A percentile compares a stretch with the other conserved stretches of the same genome.
Conservation (phyloP, 2,797 vertebrate genomes). For the Pogoniulus pusillus region DNA sequence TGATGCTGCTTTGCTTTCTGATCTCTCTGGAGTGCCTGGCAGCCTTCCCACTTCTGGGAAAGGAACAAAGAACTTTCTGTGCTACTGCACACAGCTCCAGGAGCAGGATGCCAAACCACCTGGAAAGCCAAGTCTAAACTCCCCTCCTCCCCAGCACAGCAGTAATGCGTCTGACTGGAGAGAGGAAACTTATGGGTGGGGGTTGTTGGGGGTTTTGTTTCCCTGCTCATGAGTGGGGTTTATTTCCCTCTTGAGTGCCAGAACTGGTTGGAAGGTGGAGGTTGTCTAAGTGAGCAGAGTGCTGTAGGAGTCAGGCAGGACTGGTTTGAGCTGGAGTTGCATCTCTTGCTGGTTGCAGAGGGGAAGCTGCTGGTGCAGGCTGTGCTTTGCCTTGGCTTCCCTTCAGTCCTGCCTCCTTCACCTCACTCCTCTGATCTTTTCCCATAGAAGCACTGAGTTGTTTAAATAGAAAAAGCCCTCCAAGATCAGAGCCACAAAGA, state of each 20-base stretch:
- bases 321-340: not conserved
- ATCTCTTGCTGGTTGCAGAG: not conserved
- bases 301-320: not conserved
- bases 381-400: not conserved
- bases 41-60: not conserved
- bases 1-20: not conserved
- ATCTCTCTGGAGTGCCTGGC: constrained; percentile 1
- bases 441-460: no score
- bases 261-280: not conserved
- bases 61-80: constrained; percentile 27
- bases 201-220: rapidly evolving
- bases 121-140: not conserved
- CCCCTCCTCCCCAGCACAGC: not conserved
- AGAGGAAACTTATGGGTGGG: not conserved
- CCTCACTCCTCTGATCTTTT: not conserved
- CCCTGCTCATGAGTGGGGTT: not conserved
- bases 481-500: no score
- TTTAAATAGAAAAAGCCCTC: no score
- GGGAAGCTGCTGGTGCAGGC: not conserved
- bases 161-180: not conserved
- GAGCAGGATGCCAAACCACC: not conserved
- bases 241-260: not conserved
- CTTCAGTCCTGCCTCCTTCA: not conserved
- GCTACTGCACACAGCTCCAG: not conserved
- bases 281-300: not conserved